phyloP scores from a whole-genome alignment of 2,888 invertebrate genomes.

The Catocala sponsa region DNA sequence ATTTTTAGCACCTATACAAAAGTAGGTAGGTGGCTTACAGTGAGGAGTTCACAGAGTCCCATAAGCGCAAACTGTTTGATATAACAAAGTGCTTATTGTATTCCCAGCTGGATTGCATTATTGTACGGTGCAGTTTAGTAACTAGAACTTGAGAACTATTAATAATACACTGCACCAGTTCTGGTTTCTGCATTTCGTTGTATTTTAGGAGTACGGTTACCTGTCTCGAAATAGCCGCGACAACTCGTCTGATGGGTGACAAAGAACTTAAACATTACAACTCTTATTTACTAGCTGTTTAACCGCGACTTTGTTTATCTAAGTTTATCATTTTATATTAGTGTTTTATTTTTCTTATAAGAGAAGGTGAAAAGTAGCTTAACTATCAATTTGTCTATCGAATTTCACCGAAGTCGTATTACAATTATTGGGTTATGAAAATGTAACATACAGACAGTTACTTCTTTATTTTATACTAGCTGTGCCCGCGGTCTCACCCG shows the following conservation, averaged over 20 bases:
- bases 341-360: too few relatives aligned
- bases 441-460: too few relatives aligned
- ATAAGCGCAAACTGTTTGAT: not conserved
- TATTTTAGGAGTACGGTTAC: slow-evolving; percentile 45
- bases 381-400: too few relatives aligned
- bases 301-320: not conserved
- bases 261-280: not conserved
- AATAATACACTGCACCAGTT: slow-evolving; percentile 61
- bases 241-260: slow-evolving; percentile 21
- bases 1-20: too few relatives aligned
- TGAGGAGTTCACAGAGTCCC: too few relatives aligned
- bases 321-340: too few relatives aligned
- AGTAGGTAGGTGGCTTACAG: too few relatives aligned
- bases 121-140: slow-evolving; percentile 45
- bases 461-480: too few relatives aligned
- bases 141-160: slow-evolving; percentile 59
- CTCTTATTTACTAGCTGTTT: not conserved
- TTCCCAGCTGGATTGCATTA: slow-evolving; percentile 36
- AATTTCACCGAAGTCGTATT: too few relatives aligned
- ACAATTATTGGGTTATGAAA: too few relatives aligned
- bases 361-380: too few relatives aligned
- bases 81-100: slow-evolving; percentile 17
- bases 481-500: too few relatives aligned
- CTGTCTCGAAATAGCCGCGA: slow-evolving; percentile 32
- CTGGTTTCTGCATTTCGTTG: slow-evolving; percentile 55